Conservation (phyloP, 1,140 invertebrate species). For the Pteromalus puparum region DNA sequence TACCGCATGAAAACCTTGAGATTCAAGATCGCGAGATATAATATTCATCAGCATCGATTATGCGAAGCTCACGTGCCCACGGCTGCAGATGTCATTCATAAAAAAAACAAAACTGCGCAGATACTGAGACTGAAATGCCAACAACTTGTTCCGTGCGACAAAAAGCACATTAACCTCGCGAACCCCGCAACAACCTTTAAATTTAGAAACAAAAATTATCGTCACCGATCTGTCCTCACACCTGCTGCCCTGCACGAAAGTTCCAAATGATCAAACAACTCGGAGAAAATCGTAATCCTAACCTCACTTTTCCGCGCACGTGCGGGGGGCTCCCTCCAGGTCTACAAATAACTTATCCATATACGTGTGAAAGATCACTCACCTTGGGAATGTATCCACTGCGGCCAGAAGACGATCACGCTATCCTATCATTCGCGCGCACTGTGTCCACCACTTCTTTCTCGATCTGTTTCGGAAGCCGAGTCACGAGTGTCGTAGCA, state of each 20-base stretch:
- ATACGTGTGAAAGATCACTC: not conserved
- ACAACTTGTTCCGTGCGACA: not conserved
- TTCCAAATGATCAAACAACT: not conserved
- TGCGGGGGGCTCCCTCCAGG: not conserved
- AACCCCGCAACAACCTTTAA: not conserved
- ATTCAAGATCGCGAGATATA: not conserved
- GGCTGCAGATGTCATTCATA: not conserved
- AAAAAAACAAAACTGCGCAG: slow-evolving; percentile 8
- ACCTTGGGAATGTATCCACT: not conserved
- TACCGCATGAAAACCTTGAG: not conserved
- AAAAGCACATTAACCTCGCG: not conserved
- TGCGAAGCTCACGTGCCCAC: not conserved
- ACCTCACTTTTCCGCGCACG: not conserved
- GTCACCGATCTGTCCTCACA: not conserved
- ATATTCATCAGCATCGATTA: not conserved
- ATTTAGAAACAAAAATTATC: not conserved
- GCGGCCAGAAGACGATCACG: not conserved
- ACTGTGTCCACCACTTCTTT: not conserved
- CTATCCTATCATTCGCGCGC: not conserved
- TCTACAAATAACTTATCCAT: not conserved
- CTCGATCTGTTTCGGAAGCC: not conserved
- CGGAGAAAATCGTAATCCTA: not conserved
- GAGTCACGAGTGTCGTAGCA: not conserved
- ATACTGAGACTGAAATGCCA: not conserved
- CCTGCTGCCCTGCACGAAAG: no score